phyloP scores from a whole-genome alignment of 2,888 invertebrate species.

The Abrostola tripartita region DNA sequence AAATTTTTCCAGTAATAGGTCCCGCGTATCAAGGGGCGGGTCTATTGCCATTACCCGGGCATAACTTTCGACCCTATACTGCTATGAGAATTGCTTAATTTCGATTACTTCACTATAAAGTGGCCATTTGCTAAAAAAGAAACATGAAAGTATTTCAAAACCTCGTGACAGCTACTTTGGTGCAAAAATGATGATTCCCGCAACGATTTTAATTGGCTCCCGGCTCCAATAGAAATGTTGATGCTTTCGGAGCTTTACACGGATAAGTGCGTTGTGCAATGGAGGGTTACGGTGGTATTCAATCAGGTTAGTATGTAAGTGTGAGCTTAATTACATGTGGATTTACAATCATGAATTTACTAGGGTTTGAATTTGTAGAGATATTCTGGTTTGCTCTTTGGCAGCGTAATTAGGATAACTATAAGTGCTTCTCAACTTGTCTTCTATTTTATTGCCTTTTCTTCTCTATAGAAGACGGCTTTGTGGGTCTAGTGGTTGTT shows the following conservation, averaged over 20 bases:
- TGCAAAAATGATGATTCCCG: conserved; percentile 1
- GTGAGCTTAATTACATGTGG: neutral
- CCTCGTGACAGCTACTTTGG: neutral
- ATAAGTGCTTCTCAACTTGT: too few species aligned
- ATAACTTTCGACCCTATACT: too few species aligned
- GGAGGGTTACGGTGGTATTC: neutral
- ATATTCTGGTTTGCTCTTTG: neutral
- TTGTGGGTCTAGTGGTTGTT: too few species aligned
- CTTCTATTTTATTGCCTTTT: too few species aligned
- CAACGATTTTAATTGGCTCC: conserved; percentile 4
- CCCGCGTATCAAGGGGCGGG: too few species aligned
- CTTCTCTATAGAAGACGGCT: too few species aligned
- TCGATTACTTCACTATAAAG: too few species aligned
- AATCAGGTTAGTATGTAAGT: neutral
- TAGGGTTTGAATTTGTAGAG: neutral
- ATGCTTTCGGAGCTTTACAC: neutral
- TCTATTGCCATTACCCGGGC: too few species aligned
- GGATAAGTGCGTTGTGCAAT: neutral
- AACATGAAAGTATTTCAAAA: too few species aligned
- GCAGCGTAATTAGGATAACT: neutral
- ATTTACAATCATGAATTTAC: neutral
- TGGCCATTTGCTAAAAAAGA: too few species aligned
- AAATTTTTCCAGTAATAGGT: too few species aligned
- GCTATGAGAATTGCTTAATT: too few species aligned
- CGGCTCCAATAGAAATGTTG: neutral